A percentile compares a stretch with the other conserved stretches of the same genome.
phyloP scores from a whole-genome alignment of 2,888 invertebrate genomes.

The Creontiades dilutus region DNA sequence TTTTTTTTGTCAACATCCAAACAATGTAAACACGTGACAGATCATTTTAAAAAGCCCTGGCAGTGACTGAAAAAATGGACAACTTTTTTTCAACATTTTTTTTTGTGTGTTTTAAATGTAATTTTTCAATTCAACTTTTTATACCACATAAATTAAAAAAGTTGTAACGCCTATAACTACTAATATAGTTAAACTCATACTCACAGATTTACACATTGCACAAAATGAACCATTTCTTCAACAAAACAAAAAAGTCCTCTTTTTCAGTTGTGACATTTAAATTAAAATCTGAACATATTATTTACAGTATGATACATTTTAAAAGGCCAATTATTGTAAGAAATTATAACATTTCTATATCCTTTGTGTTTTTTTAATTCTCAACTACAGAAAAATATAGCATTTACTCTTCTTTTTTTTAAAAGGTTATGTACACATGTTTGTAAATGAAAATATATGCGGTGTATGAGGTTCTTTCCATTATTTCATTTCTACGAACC shows the following conservation, averaged over 20 bases:
- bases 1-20: slow-evolving; percentile 38
- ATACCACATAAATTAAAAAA: slow-evolving; percentile 54
- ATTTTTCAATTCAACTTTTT: slow-evolving; percentile 15
- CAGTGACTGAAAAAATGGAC: slow-evolving; percentile 74
- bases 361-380: slow-evolving; percentile 30
- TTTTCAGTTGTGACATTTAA: slow-evolving; percentile 45
- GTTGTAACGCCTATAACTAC: slow-evolving; percentile 49
- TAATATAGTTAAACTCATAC: slow-evolving; percentile 65
- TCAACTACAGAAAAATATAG: slow-evolving; percentile 74
- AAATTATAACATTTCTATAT: slow-evolving; percentile 69
- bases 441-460: slow-evolving; percentile 74
- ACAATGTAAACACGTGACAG: slow-evolving; percentile 71
- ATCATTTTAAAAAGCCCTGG: slow-evolving; percentile 73
- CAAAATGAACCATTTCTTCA: slow-evolving; percentile 54
- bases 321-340: slow-evolving; percentile 66
- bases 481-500: neutral
- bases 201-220: slow-evolving; percentile 73
- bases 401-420: slow-evolving; percentile 75
- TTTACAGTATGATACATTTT: slow-evolving; percentile 71
- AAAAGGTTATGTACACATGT: slow-evolving; percentile 74
- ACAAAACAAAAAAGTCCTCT: slow-evolving; percentile 36
- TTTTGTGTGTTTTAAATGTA: no score
- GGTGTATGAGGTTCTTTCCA: slow-evolving; percentile 41
- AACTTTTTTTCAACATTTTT: slow-evolving; percentile 58
- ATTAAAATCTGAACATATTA: slow-evolving; percentile 72